Conservation (phyloP, 2,113 vertebrate species). For the Rhabdomys dilectus region DNA sequence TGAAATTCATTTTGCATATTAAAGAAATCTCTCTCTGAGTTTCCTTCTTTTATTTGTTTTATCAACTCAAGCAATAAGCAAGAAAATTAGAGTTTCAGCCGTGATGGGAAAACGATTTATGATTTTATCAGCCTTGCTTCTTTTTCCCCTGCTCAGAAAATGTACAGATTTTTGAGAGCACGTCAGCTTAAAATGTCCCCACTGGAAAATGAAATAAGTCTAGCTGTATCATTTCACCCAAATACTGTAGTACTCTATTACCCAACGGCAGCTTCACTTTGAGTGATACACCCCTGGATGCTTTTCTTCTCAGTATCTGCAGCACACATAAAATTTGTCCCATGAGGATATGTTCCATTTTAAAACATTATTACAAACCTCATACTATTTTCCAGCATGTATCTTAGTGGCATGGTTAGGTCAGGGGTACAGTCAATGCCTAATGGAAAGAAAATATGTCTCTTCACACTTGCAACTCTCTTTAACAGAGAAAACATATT, state of each 20-base stretch:
- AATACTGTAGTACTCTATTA: conserved; percentile 60
- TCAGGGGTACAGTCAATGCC: conserved; percentile 52
- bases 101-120: conserved; percentile 86
- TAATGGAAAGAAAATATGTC: conserved; percentile 66
- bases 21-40: conserved; percentile 85
- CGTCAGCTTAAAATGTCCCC: conserved; percentile 80
- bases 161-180: conserved; percentile 81
- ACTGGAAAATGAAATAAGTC: conserved; percentile 81
- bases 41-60: conserved; percentile 90
- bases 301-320: conserved; percentile 79
- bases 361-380: conserved; percentile 82
- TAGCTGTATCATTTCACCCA: conserved; percentile 81
- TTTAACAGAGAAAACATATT: conserved; percentile 69
- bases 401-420: conserved; percentile 59
- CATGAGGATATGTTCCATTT: conserved; percentile 75
- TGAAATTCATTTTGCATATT: conserved; percentile 90
- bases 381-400: conserved; percentile 77
- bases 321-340: conserved; percentile 74
- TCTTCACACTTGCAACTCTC: conserved; percentile 60
- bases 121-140: conserved; percentile 84
- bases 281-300: conserved; percentile 61
- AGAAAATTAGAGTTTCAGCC: conserved; percentile 88
- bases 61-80: conserved; percentile 90
- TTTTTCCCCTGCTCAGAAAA: conserved; percentile 75
- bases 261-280: conserved; percentile 51